Percentiles rank a stretch among this genome's conserved stretches.
These are phyloP conservation scores for Potamarius usumacintae DNA, from an alignment of 2,113 vertebrate genomes.

Conservation along the genomic window DNA sequence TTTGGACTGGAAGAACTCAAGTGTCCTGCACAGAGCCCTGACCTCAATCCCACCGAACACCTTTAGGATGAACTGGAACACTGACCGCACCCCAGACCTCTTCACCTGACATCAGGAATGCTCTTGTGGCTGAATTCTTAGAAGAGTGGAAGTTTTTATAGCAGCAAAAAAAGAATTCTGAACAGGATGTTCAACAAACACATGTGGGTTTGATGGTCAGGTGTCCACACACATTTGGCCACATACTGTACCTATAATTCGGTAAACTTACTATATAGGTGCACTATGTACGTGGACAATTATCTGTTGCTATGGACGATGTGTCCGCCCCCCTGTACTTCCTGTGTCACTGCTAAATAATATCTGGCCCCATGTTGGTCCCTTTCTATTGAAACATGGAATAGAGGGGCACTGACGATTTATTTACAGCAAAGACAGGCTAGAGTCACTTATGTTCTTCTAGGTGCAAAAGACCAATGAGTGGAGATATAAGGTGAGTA, in stretches of 20 bases:
- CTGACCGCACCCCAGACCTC: not conserved
- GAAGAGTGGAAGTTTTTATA: not conserved
- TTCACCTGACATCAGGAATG: not conserved
- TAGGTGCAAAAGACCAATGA: not conserved
- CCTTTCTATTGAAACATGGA: not conserved
- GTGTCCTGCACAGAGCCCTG: no score
- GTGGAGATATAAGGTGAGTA: not conserved
- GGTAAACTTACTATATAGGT: not conserved
- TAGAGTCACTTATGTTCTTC: not conserved
- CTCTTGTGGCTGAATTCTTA: not conserved
- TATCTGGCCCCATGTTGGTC: not conserved
- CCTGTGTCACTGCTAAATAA: not conserved
- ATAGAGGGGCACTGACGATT: not conserved
- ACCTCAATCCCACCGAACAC: no score
- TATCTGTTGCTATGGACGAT: not conserved
- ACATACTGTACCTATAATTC: no score
- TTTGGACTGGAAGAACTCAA: no score
- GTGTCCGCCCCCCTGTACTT: not conserved
- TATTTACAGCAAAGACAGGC: not conserved
- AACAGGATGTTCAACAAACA: no score
- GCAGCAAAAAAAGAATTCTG: no score
- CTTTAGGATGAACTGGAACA: not conserved
- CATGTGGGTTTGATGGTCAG: no score
- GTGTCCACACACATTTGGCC: not conserved
- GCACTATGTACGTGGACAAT: not conserved